Evolutionary conservation across 2,888 invertebrate species (phyloP), one percentile per base, ranked within the genome.

Genomic region (Parnassius orleans): DNA sequence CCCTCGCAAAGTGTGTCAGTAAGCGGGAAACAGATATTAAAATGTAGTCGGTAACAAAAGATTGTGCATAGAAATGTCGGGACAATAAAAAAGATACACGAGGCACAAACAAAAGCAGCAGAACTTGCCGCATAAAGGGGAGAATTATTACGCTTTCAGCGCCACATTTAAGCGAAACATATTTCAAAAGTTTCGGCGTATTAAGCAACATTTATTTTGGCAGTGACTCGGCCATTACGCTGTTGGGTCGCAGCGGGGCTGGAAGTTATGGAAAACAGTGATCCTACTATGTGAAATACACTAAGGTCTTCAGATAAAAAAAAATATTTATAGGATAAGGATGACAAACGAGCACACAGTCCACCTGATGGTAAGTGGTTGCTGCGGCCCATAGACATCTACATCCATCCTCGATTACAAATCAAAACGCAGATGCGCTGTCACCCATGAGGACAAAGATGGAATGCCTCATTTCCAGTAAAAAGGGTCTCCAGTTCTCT

Each of bases 191-290:
- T 91, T 90, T 88, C 84, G 80, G 84, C 87, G 86, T 90, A 90
- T 90, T 90, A 90, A 87, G 90, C 87, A 88, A 88, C 89, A 90
- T 90, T 90, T 90, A 89, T 90, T 91, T 90, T 91, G 91, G 91
- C 90, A 90, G 86, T 84, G 86, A 86, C 87, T 86, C 76, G 78
- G 78, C 89, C 82, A 87, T 90, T 90, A 89, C 82, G 80, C 75
- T 63, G 75, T 69, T 74, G 71, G 79, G 76, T 78, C 74, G 77
- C 74, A 72, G 71, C 69, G 68, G 64, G 71, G 72, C 76, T 73
- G 69, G 74, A 73, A 79, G 78, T 81, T 84, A 84, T 84, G 86
- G 84, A 82, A 83, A 86, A 83, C 78, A 78, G 73, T 65, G 69
- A 57, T 69, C 71, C 63, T 84, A 84, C 85, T 66, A 33, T 7